Conservation (phyloP, 2,113 vertebrate species). For the Oncorhynchus clarkii region DNA sequence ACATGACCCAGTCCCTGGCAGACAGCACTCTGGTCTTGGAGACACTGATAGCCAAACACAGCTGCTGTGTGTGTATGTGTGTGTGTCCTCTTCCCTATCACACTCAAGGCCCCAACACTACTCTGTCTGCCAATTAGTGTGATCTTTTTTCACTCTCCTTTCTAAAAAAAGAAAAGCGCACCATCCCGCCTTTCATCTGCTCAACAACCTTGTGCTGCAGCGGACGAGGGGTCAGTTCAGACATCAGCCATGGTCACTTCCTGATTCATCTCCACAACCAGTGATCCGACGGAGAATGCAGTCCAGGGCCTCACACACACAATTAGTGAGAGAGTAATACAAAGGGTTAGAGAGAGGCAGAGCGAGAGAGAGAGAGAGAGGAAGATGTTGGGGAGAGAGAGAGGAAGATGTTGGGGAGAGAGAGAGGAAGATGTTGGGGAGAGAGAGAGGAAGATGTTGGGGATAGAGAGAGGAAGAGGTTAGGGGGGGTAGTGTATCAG, state of each 20-base stretch:
- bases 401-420: neutral
- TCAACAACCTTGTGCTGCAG: slow-evolving; percentile 67
- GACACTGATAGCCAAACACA: slow-evolving; percentile 79
- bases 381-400: too few relatives aligned
- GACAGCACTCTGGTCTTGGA: slow-evolving; percentile 64
- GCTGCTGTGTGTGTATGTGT: slow-evolving; percentile 69
- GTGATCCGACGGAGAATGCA: slow-evolving; percentile 32
- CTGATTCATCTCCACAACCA: slow-evolving; percentile 73
- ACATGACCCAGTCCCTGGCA: slow-evolving; percentile 70
- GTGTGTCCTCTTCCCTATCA: slow-evolving; percentile 25
- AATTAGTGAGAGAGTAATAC: too few relatives aligned
- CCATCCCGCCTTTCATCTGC: slow-evolving; percentile 80
- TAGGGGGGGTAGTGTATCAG: neutral
- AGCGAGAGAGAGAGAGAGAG: too few relatives aligned
- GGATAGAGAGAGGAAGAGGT: neutral
- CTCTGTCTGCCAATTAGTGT: slow-evolving; percentile 85
- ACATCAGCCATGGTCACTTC: slow-evolving; percentile 85
- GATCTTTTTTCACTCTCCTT: slow-evolving; percentile 36
- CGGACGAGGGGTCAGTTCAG: slow-evolving; percentile 79
- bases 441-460: too few relatives aligned
- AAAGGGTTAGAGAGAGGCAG: too few relatives aligned
- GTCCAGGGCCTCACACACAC: neutral
- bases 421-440: neutral
- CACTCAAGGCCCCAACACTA: slow-evolving; percentile 66
- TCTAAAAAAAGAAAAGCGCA: slow-evolving; percentile 31